A percentile compares a stretch with the other conserved stretches of the same genome.
These are phyloP conservation scores for Caretta caretta DNA, from an alignment of 2,113 vertebrate genomes.

Conservation along the genomic window DNA sequence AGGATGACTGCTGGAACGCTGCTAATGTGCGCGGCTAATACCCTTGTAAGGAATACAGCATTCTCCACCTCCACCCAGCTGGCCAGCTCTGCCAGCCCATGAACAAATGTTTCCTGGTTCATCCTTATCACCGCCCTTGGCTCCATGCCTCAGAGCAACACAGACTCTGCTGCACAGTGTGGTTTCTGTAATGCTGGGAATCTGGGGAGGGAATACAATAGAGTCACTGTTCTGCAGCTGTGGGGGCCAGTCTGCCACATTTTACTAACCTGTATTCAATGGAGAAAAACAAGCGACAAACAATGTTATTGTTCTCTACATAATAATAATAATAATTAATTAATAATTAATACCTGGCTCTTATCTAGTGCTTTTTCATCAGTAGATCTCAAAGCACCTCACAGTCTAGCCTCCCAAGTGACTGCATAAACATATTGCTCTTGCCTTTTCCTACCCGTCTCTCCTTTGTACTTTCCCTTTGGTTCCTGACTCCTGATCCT, in stretches of 20 bases:
- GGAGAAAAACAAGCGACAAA: background rate
- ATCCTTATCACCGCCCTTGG: background rate
- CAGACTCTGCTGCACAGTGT: background rate
- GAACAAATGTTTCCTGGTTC: background rate
- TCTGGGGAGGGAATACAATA: background rate
- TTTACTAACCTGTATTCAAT: background rate
- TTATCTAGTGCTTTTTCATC: background rate
- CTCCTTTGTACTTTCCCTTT: background rate
- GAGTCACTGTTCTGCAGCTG: background rate
- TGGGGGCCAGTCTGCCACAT: background rate
- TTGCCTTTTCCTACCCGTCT: background rate
- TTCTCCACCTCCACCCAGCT: background rate
- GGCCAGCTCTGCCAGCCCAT: background rate
- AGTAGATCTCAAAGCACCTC: background rate
- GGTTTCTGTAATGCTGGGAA: background rate
- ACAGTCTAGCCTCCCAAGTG: background rate
- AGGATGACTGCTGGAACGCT: background rate
- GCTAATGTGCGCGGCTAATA: background rate
- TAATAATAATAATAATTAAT: background rate
- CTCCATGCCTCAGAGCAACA: background rate
- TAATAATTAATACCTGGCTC: background rate
- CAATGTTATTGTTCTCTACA: background rate
- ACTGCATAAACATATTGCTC: background rate
- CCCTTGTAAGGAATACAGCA: fast-evolving
- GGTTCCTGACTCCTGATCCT: background rate